phyloP scores from a whole-genome alignment of 2,888 invertebrate genomes.

The Rhingia campestris region DNA sequence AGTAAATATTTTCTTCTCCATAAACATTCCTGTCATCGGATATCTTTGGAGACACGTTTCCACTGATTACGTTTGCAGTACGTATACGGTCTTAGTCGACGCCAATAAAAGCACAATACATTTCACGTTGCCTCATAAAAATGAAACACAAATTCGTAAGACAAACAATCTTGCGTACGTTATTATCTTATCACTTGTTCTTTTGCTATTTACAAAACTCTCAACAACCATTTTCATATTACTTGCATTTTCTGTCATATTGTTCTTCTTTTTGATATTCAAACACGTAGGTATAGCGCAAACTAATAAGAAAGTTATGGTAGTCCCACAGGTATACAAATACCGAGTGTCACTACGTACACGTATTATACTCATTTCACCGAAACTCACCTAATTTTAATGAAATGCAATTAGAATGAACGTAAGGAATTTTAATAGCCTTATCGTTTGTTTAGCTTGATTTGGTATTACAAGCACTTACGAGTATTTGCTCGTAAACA shows the following conservation, averaged over 20 bases:
- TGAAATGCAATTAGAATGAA: no score
- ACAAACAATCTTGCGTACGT: constrained; percentile 37
- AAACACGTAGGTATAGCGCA: no score
- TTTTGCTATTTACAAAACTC: constrained; percentile 12
- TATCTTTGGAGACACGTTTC: not conserved
- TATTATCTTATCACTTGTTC: constrained; percentile 28
- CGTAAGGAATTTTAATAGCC: no score
- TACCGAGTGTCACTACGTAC: no score
- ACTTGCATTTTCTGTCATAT: constrained; percentile 12
- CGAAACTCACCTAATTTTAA: no score
- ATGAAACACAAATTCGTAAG: constrained; percentile 19
- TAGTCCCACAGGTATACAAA: no score
- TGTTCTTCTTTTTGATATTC: no score
- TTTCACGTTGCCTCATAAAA: constrained; percentile 7
- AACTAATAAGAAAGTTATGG: no score
- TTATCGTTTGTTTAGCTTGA: no score
- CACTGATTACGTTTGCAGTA: constrained; percentile 33
- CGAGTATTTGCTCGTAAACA: not conserved
- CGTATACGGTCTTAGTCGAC: not conserved
- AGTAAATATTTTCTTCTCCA: not conserved
- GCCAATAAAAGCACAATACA: constrained; percentile 18
- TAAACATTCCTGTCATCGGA: constrained; percentile 13
- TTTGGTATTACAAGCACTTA: no score
- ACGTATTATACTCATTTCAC: no score
- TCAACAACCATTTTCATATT: constrained; percentile 9